Conservation (phyloP, 23 tunicate species). For the Corella eumyota region DNA sequence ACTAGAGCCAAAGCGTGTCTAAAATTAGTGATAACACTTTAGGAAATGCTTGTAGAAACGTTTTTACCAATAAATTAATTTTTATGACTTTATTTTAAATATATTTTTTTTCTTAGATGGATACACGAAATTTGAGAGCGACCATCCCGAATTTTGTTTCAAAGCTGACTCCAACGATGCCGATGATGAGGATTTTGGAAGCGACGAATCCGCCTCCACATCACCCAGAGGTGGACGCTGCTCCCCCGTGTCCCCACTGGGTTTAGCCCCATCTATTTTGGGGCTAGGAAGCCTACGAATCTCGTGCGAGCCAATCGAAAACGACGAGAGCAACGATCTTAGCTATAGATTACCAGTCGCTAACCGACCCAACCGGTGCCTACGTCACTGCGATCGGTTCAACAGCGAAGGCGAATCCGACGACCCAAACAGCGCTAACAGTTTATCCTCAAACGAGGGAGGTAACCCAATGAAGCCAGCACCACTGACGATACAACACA, state of each 20-base stretch:
- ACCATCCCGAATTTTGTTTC: constrained; percentile 57
- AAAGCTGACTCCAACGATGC: constrained; percentile 22
- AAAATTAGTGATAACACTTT: too few relatives aligned
- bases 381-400: constrained; percentile 33
- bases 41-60: too few relatives aligned
- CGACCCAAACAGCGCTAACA: constrained; percentile 37
- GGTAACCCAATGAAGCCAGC: constrained; percentile 11
- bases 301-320: constrained; percentile 38
- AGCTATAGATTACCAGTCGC: constrained; percentile 1
- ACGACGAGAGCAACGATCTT: constrained; percentile 15
- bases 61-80: too few relatives aligned
- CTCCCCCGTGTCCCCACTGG: constrained; percentile 41
- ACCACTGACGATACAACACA: constrained; percentile 13
- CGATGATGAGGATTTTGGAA: constrained; percentile 66
- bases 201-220: constrained; percentile 26
- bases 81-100: too few relatives aligned
- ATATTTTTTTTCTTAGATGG: constrained; percentile 59
- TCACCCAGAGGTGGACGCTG: constrained; percentile 34
- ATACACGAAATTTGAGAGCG: constrained; percentile 42
- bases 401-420: constrained; percentile 90
- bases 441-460: constrained; percentile 35
- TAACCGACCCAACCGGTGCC: constrained; percentile 19
- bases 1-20: too few relatives aligned
- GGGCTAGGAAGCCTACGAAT: constrained; percentile 61
- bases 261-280: constrained; percentile 25